phyloP scores from a whole-genome alignment of 1,140 invertebrate genomes.

The Psix sp. region DNA sequence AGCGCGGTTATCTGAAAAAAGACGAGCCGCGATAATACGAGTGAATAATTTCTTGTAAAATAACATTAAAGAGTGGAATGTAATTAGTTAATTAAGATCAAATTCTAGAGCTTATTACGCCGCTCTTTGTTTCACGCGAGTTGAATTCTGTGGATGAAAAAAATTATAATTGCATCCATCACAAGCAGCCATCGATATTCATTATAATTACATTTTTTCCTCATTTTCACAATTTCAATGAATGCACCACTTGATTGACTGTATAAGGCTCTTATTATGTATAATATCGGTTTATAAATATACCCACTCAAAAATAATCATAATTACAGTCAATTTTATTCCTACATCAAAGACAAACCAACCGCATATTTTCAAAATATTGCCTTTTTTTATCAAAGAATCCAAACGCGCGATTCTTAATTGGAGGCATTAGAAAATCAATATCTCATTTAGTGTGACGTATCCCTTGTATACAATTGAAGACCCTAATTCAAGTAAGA shows the following conservation, averaged over 20 bases:
- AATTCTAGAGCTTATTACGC: no score
- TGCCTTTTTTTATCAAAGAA: not conserved
- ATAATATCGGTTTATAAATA: conserved; percentile 5
- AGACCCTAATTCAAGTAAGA: conserved; percentile 24
- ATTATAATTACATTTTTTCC: conserved; percentile 36
- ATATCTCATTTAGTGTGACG: conserved; percentile 13
- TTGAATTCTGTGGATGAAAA: conserved; percentile 15
- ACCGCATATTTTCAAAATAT: no score
- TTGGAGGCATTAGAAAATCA: conserved; percentile 17
- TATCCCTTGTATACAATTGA: not conserved
- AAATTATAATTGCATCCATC: conserved; percentile 29
- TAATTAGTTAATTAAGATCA: no score
- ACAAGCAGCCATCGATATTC: conserved; percentile 23
- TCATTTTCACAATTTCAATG: conserved; percentile 35
- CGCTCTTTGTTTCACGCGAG: not conserved
- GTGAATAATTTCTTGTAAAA: no score
- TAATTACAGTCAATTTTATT: no score
- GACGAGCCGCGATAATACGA: no score
- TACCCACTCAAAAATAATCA: no score
- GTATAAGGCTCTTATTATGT: conserved; percentile 19
- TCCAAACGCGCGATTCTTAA: not conserved
- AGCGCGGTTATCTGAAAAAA: no score
- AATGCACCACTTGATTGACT: conserved; percentile 33
- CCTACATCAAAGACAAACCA: conserved; percentile 16
- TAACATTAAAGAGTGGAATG: no score